These are phyloP conservation scores for Drosophila guanche DNA, from an alignment of 1,140 invertebrate species.

Conservation along the genomic window DNA sequence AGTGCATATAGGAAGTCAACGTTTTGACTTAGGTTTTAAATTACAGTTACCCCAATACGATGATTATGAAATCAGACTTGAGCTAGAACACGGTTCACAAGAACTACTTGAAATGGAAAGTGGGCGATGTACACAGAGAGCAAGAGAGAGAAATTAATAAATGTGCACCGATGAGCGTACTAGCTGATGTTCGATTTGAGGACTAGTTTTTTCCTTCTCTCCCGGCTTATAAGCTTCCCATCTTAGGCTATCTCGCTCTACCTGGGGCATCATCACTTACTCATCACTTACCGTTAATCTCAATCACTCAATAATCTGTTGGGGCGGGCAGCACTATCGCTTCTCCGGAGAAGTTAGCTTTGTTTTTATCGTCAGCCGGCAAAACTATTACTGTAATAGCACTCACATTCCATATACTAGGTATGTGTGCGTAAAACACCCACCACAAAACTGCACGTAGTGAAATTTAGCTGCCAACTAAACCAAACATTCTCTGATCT, in stretches of 20 bases:
- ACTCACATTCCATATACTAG: conserved; percentile 24
- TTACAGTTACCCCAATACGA: conserved; percentile 57
- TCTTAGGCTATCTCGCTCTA: conserved; percentile 8
- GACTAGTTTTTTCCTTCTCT: too few species aligned
- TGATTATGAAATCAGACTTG: conserved; percentile 41
- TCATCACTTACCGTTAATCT: conserved; percentile 26
- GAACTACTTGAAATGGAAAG: conserved; percentile 5
- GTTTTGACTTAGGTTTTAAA: conserved; percentile 41
- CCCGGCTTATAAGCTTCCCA: not conserved
- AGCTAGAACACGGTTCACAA: conserved; percentile 39
- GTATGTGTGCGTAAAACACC: conserved; percentile 12
- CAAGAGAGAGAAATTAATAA: conserved; percentile 30
- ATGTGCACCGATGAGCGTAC: too few species aligned
- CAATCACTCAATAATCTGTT: conserved; percentile 32
- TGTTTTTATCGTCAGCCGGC: conserved; percentile 54
- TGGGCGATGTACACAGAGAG: not conserved
- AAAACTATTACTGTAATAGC: conserved; percentile 35
- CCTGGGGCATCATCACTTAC: conserved; percentile 23
- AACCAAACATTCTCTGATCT: conserved; percentile 49
- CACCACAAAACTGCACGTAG: conserved; percentile 53
- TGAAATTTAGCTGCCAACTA: conserved; percentile 66
- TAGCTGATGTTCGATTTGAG: too few species aligned
- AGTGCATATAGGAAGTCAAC: conserved; percentile 69
- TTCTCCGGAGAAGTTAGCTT: not conserved
- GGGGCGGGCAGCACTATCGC: not conserved